A percentile compares a stretch with the other conserved stretches of the same genome.
These are phyloP conservation scores for Harmothoe impar DNA, from an alignment of 2,888 invertebrate genomes.

Conservation along the genomic window DNA sequence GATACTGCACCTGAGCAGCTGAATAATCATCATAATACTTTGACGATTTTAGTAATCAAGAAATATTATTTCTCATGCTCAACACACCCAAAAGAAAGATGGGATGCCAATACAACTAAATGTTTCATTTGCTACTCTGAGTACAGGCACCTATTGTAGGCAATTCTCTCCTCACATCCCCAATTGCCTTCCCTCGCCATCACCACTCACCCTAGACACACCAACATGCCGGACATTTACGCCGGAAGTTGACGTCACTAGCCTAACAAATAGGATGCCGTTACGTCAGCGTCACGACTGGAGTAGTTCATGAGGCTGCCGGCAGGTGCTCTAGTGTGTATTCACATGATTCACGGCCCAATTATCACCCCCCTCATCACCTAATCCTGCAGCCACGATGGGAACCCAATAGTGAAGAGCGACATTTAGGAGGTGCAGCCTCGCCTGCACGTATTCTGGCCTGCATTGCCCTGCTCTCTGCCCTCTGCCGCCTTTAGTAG, in stretches of 20 bases:
- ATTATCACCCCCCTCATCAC: background rate
- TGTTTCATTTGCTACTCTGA: too few species aligned
- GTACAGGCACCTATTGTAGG: too few species aligned
- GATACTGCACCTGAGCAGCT: too few species aligned
- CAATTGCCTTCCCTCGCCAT: too few species aligned
- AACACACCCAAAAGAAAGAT: too few species aligned
- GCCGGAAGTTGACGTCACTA: background rate
- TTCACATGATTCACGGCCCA: background rate
- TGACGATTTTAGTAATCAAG: too few species aligned
- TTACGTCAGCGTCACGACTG: constrained; percentile 8
- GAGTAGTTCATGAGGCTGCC: background rate
- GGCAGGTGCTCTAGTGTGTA: background rate
- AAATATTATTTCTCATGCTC: too few species aligned
- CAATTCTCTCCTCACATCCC: too few species aligned
- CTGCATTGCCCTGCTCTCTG: background rate
- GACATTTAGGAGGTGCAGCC: too few species aligned
- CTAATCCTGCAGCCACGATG: background rate
- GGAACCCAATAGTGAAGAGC: background rate
- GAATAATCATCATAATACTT: too few species aligned
- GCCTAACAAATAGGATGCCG: background rate
- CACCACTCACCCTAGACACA: background rate
- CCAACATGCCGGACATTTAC: background rate
- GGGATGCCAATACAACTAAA: too few species aligned
- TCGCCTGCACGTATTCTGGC: too few species aligned
- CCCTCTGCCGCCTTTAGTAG: background rate